phyloP scores from a whole-genome alignment of 2,888 invertebrate species.

The Aporophyla lueneburgensis region DNA sequence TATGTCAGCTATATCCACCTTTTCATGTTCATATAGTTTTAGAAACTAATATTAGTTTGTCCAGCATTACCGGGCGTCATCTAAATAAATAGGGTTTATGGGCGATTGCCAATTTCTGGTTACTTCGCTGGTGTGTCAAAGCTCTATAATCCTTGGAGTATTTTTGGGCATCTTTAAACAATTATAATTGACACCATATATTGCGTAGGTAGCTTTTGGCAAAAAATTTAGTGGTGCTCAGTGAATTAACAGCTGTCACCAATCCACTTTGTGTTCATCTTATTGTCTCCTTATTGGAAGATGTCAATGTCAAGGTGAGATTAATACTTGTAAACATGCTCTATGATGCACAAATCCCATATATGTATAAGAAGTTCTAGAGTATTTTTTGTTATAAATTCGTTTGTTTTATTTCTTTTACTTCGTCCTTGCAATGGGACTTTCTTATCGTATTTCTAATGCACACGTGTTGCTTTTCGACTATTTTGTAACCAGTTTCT shows the following conservation, averaged over 20 bases:
- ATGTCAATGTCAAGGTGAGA: conserved; percentile 11
- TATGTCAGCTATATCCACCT: conserved; percentile 6
- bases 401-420: conserved; percentile 22
- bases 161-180: conserved; percentile 26
- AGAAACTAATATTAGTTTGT: conserved; percentile 50
- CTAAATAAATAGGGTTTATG: conserved; percentile 67
- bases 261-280: conserved; percentile 12
- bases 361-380: background rate
- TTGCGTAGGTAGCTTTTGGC: conserved; percentile 31
- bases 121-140: conserved; percentile 49
- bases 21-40: conserved; percentile 15
- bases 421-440: conserved; percentile 23
- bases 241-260: conserved; percentile 17
- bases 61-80: conserved; percentile 47
- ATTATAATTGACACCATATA: conserved; percentile 32
- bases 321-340: background rate
- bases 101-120: conserved; percentile 68
- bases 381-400: conserved; percentile 8
- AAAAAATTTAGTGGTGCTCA: background rate
- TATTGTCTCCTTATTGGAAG: background rate
- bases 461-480: conserved; percentile 41
- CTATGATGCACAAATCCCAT: background rate
- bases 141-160: conserved; percentile 47
- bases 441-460: conserved; percentile 37
- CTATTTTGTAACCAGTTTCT: conserved; percentile 49